These are phyloP conservation scores for Diachasma alloeum DNA, from an alignment of 1,140 invertebrate species.

Conservation along the genomic window DNA sequence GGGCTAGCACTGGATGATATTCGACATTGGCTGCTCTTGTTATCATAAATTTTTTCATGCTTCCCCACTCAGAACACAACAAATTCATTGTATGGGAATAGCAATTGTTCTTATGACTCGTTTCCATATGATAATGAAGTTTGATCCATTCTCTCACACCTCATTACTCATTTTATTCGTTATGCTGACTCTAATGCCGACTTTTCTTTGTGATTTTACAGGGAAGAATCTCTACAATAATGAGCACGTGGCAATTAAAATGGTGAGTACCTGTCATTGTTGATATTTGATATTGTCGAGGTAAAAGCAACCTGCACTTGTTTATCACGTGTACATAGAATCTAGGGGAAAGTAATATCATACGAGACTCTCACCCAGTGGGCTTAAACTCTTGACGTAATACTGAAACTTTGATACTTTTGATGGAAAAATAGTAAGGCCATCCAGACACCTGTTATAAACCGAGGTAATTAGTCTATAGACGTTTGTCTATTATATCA, in stretches of 20 bases:
- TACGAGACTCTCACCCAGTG: not conserved
- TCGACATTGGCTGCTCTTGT: not conserved
- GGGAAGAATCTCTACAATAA: slow-evolving; percentile 99
- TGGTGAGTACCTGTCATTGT: slow-evolving; percentile 72
- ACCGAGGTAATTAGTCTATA: not conserved
- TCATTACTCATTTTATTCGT: not conserved
- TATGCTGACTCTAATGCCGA: not conserved
- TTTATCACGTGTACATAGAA: not conserved
- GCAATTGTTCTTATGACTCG: not conserved
- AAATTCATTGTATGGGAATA: not conserved
- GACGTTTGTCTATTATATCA: not conserved
- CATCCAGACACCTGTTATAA: not conserved
- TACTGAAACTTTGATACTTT: not conserved
- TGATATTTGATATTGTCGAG: not conserved
- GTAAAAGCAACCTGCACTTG: not conserved
- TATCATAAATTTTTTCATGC: not conserved
- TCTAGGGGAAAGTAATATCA: not conserved
- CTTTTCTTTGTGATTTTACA: slow-evolving; percentile 65
- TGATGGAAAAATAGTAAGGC: not conserved
- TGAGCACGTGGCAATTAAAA: slow-evolving; percentile 99
- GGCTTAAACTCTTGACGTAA: not conserved
- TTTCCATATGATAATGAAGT: not conserved
- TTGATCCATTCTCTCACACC: not conserved
- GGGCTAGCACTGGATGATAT: not conserved
- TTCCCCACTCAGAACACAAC: not conserved